These are phyloP conservation scores for Mesembrinibis cayennensis DNA, from an alignment of 2,113 vertebrate species.

Conservation along the genomic window DNA sequence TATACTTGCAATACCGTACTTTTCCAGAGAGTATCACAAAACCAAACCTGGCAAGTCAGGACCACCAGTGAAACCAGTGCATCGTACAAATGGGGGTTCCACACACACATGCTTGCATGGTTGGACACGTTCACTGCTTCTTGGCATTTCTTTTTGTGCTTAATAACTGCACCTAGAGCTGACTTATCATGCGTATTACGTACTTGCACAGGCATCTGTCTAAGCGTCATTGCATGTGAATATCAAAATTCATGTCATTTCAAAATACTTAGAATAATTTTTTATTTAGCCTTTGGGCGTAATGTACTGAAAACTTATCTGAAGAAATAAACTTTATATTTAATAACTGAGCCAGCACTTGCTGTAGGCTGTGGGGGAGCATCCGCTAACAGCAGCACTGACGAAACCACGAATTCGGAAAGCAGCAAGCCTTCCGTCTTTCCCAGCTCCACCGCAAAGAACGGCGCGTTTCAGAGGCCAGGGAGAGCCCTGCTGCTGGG, in stretches of 20 bases:
- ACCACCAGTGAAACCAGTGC: background rate
- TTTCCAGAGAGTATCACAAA: background rate
- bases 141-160: background rate
- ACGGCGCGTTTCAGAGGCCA: background rate
- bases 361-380: background rate
- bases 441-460: background rate
- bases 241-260: background rate
- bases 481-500: background rate
- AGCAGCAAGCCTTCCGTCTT: background rate
- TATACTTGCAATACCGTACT: background rate
- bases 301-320: background rate
- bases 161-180: background rate
- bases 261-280: background rate
- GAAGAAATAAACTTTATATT: background rate
- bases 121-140: background rate
- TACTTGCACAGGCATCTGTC: background rate
- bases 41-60: background rate
- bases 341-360: background rate
- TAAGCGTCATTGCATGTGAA: background rate
- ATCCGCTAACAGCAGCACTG: background rate
- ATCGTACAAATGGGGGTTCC: rapidly evolving
- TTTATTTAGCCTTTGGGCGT: background rate
- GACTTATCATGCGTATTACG: rapidly evolving
- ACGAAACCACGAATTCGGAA: background rate
- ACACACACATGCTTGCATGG: rapidly evolving